These are phyloP conservation scores for Hyles vespertilio DNA, from an alignment of 1,140 invertebrate genomes.

Conservation along the genomic window DNA sequence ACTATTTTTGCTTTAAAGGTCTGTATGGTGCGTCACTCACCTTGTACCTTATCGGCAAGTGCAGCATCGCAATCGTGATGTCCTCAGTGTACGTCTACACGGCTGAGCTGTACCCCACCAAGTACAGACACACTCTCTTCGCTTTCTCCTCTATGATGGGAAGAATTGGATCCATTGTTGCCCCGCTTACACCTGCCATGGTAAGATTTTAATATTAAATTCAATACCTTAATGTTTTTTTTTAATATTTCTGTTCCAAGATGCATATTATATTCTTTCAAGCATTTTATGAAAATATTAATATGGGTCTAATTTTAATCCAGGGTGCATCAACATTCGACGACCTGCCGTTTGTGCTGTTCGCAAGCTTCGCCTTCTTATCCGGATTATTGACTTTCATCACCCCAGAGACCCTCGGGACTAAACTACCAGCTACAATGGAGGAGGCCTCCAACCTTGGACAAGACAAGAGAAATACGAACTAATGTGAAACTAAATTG, in stretches of 20 bases:
- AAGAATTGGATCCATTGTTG: slow-evolving; percentile 33
- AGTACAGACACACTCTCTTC: slow-evolving; percentile 77
- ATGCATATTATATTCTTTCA: too few species aligned
- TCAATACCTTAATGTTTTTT: too few species aligned
- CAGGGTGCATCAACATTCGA: slow-evolving; percentile 23
- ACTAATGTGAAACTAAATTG: background rate
- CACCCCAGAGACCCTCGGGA: slow-evolving; percentile 81
- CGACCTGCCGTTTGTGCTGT: slow-evolving; percentile 78
- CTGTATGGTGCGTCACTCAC: slow-evolving; percentile 50
- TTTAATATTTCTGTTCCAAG: too few species aligned
- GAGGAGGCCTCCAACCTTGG: slow-evolving; percentile 78
- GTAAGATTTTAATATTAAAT: slow-evolving; percentile 19
- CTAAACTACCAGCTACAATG: slow-evolving; percentile 80
- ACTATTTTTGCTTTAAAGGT: slow-evolving; percentile 26
- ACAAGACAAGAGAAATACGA: slow-evolving; percentile 1
- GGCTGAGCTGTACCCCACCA: slow-evolving; percentile 81
- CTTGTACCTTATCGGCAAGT: slow-evolving; percentile 79
- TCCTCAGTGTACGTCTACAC: slow-evolving; percentile 80
- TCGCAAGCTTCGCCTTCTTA: slow-evolving; percentile 77
- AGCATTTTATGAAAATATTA: too few species aligned
- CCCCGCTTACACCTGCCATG: slow-evolving; percentile 38
- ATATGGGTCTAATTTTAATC: background rate
- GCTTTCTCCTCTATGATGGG: slow-evolving; percentile 45
- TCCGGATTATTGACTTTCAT: slow-evolving; percentile 77
- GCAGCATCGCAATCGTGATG: slow-evolving; percentile 77